Conservation (phyloP, 2,888 invertebrate genomes). For the Margaritifera margaritifera region DNA sequence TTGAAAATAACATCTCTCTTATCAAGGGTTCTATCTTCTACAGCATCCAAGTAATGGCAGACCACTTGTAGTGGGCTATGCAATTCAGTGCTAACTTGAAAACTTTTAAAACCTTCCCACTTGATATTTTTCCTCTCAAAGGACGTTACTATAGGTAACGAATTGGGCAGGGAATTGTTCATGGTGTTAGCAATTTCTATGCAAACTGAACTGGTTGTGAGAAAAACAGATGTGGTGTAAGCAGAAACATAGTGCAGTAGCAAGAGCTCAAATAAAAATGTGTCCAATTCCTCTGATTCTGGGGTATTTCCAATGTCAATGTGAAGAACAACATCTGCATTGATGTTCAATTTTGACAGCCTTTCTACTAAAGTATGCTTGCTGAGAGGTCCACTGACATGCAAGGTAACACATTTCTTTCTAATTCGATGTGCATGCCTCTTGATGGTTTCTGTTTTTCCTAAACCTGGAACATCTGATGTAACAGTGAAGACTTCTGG, state of each 20-base stretch:
- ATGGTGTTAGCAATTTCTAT: slow-evolving; percentile 52
- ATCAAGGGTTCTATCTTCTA: slow-evolving; percentile 29
- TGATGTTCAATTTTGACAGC: slow-evolving; percentile 22
- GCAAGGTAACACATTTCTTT: slow-evolving; percentile 27
- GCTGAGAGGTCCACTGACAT: slow-evolving; percentile 43
- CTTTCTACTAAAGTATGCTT: slow-evolving; percentile 27
- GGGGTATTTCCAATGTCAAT: slow-evolving; percentile 44
- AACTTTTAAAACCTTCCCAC: slow-evolving; percentile 33
- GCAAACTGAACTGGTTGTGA: slow-evolving; percentile 27
- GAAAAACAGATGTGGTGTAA: slow-evolving; percentile 21
- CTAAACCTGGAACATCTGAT: slow-evolving; percentile 44
- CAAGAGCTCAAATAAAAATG: slow-evolving; percentile 50
- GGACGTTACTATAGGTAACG: slow-evolving; percentile 36
- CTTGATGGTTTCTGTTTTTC: slow-evolving; percentile 38
- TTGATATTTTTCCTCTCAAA: slow-evolving; percentile 32
- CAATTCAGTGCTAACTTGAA: slow-evolving; percentile 36
- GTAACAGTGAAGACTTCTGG: slow-evolving; percentile 33
- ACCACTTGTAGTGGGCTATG: slow-evolving; percentile 52
- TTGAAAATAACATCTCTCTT: slow-evolving; percentile 30
- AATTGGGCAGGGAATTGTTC: slow-evolving; percentile 36
- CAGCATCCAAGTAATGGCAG: slow-evolving; percentile 35
- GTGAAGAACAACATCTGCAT: slow-evolving; percentile 31
- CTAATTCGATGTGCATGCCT: slow-evolving; percentile 18
- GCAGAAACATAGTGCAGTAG: slow-evolving; percentile 34
- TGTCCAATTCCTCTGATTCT: slow-evolving; percentile 36